Evolutionary conservation across 2,797 vertebrate species (phyloP).

Genomic region (Natrix natrix): DNA sequence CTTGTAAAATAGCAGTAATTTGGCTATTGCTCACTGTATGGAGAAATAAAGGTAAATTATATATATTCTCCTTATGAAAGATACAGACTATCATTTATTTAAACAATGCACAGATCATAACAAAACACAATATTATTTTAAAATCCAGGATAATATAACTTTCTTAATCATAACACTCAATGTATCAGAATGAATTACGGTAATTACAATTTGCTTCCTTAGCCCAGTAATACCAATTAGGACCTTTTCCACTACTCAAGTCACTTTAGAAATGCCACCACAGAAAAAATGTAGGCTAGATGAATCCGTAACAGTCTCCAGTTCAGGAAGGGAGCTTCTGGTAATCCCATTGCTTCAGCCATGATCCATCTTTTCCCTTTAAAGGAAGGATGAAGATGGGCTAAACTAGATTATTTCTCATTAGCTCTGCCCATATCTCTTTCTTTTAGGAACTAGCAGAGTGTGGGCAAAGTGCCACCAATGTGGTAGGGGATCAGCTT

Average conservation of each 20-base stretch:
- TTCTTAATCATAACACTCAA: neutral
- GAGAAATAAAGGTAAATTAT: neutral
- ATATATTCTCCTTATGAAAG: neutral
- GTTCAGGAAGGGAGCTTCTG: neutral
- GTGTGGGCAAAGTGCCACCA: no score
- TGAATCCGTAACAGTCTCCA: neutral
- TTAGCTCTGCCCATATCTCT: no score
- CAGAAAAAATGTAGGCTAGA: neutral
- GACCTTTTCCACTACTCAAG: neutral
- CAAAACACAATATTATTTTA: neutral
- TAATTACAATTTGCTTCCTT: neutral
- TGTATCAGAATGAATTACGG: neutral
- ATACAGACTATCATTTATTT: neutral
- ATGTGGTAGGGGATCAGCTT: no score
- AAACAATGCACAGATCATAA: neutral
- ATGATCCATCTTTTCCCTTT: neutral
- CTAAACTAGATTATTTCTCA: no score
- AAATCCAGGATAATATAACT: neutral
- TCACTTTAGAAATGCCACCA: neutral
- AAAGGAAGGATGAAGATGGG: no score
- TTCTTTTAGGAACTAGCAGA: no score
- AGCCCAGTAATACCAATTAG: neutral
- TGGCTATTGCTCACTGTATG: neutral
- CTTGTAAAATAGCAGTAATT: neutral
- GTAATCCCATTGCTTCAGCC: neutral